These are phyloP conservation scores for Heliconius ismenius DNA, from an alignment of 2,888 invertebrate species.

Conservation along the genomic window DNA sequence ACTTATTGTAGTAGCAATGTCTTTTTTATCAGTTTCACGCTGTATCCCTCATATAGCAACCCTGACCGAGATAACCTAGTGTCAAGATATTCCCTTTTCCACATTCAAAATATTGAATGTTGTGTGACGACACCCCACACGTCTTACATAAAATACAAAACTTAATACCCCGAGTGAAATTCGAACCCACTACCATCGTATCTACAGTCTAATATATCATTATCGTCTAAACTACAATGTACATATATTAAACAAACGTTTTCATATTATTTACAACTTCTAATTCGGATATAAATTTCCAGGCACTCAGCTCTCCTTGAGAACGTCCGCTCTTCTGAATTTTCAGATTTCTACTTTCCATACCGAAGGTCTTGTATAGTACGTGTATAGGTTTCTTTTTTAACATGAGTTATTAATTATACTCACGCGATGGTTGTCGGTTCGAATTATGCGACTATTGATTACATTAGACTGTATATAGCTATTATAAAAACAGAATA, in stretches of 20 bases:
- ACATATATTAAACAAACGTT: neutral
- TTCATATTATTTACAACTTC: slow-evolving; percentile 30
- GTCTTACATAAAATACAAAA: neutral
- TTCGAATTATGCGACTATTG: neutral
- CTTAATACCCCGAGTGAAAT: neutral
- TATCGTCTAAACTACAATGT: neutral
- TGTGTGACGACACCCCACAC: neutral
- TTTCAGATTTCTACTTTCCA: slow-evolving; percentile 53
- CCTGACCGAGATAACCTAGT: no score
- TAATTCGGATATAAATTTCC: slow-evolving; percentile 34
- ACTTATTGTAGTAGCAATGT: no score
- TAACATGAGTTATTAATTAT: neutral
- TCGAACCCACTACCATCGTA: neutral
- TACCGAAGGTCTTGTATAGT: slow-evolving; percentile 46
- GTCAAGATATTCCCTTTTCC: no score
- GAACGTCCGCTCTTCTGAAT: slow-evolving; percentile 49
- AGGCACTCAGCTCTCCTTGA: slow-evolving; percentile 51
- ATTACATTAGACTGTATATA: no score
- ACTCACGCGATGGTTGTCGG: slow-evolving; percentile 3
- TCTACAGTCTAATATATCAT: neutral
- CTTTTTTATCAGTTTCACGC: no score
- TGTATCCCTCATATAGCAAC: no score
- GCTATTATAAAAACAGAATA: no score
- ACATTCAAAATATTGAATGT: no score
- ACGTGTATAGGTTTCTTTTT: slow-evolving; percentile 43